Percentiles rank a stretch among this genome's conserved stretches.
These are phyloP conservation scores for Homalodisca vitripennis DNA, from an alignment of 1,140 invertebrate species.

Conservation along the genomic window DNA sequence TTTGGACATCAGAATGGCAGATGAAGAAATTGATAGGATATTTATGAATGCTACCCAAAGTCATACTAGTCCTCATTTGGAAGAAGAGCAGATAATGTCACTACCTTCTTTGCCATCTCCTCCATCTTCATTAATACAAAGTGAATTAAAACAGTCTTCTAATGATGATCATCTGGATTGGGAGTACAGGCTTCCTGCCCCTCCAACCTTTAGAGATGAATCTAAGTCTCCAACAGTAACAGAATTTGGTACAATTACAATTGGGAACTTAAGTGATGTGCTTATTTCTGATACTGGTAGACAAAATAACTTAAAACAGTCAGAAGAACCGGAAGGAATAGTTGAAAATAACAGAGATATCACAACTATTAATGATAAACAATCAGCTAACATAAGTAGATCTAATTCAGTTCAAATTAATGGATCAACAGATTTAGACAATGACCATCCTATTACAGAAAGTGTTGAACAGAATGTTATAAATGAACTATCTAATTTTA, in stretches of 20 bases:
- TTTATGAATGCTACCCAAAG: conserved; percentile 42
- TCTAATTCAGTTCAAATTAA: too few species aligned
- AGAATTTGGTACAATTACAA: conserved; percentile 46
- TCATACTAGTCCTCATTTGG: conserved; percentile 34
- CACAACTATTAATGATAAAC: too few species aligned
- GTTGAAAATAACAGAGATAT: background rate
- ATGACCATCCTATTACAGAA: too few species aligned
- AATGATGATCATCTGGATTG: conserved; percentile 48
- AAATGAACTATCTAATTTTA: conserved; percentile 24
- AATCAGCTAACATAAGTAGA: too few species aligned
- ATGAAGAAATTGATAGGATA: conserved; percentile 44
- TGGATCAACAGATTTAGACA: too few species aligned
- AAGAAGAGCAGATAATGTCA: conserved; percentile 27
- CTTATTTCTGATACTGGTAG: background rate
- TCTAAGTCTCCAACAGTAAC: conserved; percentile 46
- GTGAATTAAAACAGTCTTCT: background rate
- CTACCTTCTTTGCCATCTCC: background rate
- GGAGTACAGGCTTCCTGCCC: conserved; percentile 63
- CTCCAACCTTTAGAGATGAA: conserved; percentile 59
- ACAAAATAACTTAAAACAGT: background rate
- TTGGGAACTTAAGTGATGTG: conserved; percentile 37
- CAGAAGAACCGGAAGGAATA: conserved; percentile 9
- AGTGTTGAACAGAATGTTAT: conserved; percentile 15
- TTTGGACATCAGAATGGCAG: conserved; percentile 39
- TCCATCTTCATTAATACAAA: background rate